Evolutionary conservation across 37 sponge, comb jelly and placozoan species (phyloP).

Genomic region (Aphrocallistes beatrix): DNA sequence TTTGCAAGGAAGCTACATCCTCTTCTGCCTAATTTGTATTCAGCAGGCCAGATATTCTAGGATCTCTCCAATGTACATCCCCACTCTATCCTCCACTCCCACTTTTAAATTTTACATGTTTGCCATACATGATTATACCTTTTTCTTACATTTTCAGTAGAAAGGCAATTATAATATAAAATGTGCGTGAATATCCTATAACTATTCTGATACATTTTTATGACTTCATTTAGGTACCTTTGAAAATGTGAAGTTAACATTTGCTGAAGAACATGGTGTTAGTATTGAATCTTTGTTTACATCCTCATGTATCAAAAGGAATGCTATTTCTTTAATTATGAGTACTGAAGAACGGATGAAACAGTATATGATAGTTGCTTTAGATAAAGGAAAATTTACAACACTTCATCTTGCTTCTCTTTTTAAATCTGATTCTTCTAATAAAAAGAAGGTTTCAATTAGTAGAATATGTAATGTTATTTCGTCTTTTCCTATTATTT

Average conservation of each 20-base stretch:
- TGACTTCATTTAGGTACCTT: neutral
- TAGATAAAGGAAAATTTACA: neutral
- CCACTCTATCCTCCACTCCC: too few relatives aligned
- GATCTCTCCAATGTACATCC: too few relatives aligned
- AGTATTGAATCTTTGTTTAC: neutral
- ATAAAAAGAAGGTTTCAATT: neutral
- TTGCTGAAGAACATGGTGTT: neutral
- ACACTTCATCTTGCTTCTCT: neutral
- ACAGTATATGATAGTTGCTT: neutral
- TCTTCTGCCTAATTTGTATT: too few relatives aligned
- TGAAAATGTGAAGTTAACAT: slow-evolving; percentile 3
- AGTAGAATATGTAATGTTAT: neutral
- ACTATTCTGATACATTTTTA: neutral
- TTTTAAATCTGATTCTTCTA: neutral
- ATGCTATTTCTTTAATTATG: neutral
- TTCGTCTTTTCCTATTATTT: neutral
- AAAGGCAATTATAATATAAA: neutral
- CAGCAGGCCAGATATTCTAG: too few relatives aligned
- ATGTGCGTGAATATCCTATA: neutral
- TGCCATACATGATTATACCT: too few relatives aligned
- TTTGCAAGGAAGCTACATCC: too few relatives aligned
- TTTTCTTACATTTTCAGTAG: too few relatives aligned
- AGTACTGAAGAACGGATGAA: neutral
- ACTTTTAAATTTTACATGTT: too few relatives aligned
- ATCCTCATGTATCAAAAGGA: neutral